Evolutionary conservation across 2,113 vertebrate species (phyloP).

Genomic region (Cyanoliseus patagonus): DNA sequence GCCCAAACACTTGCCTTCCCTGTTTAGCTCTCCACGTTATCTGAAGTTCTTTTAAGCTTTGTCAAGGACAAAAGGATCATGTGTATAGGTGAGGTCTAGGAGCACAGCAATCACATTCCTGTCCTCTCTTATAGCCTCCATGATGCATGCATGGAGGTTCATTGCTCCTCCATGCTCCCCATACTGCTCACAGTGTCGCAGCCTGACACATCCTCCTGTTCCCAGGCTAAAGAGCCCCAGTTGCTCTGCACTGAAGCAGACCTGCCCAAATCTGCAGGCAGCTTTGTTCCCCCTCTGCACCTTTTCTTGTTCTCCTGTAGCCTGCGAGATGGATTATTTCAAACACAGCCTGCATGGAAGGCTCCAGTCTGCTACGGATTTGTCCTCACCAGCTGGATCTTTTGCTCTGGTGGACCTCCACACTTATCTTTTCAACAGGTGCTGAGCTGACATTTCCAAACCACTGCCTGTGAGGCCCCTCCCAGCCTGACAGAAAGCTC

Average conservation of each 20-base stretch:
- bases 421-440: not conserved
- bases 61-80: not conserved
- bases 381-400: not conserved
- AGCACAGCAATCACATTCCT: not conserved
- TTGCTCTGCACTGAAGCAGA: not conserved
- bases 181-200: accelerated
- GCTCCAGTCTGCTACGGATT: not conserved
- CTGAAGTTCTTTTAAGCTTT: not conserved
- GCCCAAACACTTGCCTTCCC: not conserved
- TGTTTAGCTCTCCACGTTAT: not conserved
- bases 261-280: not conserved
- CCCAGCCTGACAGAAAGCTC: not conserved
- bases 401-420: not conserved
- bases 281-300: not conserved
- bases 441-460: not conserved
- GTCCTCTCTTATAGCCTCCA: not conserved
- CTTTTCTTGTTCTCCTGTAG: not conserved
- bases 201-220: not conserved
- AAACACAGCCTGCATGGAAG: not conserved
- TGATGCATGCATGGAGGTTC: accelerated
- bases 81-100: not conserved
- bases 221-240: not conserved
- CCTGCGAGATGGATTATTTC: not conserved
- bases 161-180: not conserved
- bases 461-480: not conserved